Base-by-base conservation (phyloP, 2,888 invertebrate genomes). In the Euplagia quadripunctaria region DNA sequence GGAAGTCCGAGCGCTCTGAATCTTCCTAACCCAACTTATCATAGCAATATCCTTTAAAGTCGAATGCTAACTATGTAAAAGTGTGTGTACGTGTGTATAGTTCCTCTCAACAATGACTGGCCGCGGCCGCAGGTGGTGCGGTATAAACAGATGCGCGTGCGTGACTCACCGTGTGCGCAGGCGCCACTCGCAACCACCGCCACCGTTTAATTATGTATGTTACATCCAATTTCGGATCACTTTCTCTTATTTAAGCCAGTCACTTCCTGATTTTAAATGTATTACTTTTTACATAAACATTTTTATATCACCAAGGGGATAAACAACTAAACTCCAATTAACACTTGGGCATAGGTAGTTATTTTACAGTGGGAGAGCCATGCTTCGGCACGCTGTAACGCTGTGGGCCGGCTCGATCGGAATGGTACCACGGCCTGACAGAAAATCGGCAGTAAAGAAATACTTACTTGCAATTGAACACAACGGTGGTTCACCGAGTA, bases 191-290 rank as follows among this genome's bases (percentile, higher is more conserved):
- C 52, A 11, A 51, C 64, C 68, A 64, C 41, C 67, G 58, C 20
- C 69, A 46, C 41, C 17, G 58, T 49, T 58, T 68, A 64, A 41
- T 52, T 20, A 43, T 55, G 58, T 72, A 8, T 31, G n/a, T 17
- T 55, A 52, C 68, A 72, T 74, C 49, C 71, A 64, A 79, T 73
- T 64, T 9, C 20, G 20, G 17, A 65, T 46, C 68, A 77, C 84
- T 84, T 79, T 84, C 84, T 75, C 80, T 76, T 76, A 71, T 72
- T 52, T 71, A 51, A 55, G 41, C 69, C 49, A 66, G 70, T 71
- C n/a, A 74, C 64, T 74, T 67, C 67, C 79, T 81, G 71, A 72
- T 66, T 58, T 46, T 68, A 52, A 31, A 17, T n/a, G 61, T 41
- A 49, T 66, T n/a, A 67, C 7, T 12, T 68, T 14, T 61, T 61